These are phyloP conservation scores for Danio aesculapii DNA, from an alignment of 2,797 vertebrate genomes.

Conservation along the genomic window DNA sequence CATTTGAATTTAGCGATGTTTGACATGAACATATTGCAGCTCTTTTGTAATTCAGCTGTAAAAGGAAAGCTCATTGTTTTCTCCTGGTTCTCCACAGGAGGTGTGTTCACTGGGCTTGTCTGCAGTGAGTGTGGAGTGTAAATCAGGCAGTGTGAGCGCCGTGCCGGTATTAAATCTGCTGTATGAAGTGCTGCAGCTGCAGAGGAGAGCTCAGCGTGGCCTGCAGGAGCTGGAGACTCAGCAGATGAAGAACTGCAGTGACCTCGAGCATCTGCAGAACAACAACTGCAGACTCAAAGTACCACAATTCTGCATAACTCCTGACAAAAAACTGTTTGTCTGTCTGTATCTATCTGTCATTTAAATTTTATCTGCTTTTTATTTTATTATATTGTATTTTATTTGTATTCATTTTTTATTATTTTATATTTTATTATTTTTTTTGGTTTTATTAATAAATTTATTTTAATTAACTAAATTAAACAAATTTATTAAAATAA, in stretches of 20 bases:
- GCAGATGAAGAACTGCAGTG: slow-evolving; percentile 87
- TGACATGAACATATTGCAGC: no score
- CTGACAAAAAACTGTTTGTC: background rate
- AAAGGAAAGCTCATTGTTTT: background rate
- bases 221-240: slow-evolving; percentile 90
- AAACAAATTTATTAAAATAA: no score
- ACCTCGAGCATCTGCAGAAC: slow-evolving; percentile 90
- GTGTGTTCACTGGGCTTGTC: slow-evolving; percentile 87
- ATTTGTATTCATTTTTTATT: no score
- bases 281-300: slow-evolving; percentile 91
- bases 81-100: slow-evolving; percentile 79
- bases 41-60: no score
- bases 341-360: no score
- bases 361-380: no score
- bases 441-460: no score
- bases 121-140: slow-evolving; percentile 81
- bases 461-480: no score
- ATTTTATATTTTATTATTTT: no score
- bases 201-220: slow-evolving; percentile 82
- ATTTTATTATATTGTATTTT: no score
- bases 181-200: slow-evolving; percentile 89
- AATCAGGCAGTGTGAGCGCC: slow-evolving; percentile 75
- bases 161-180: slow-evolving; percentile 87
- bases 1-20: no score
- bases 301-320: slow-evolving; percentile 35